Evolutionary conservation across 1,140 invertebrate genomes (phyloP).

Genomic region (Diachasma alloeum): DNA sequence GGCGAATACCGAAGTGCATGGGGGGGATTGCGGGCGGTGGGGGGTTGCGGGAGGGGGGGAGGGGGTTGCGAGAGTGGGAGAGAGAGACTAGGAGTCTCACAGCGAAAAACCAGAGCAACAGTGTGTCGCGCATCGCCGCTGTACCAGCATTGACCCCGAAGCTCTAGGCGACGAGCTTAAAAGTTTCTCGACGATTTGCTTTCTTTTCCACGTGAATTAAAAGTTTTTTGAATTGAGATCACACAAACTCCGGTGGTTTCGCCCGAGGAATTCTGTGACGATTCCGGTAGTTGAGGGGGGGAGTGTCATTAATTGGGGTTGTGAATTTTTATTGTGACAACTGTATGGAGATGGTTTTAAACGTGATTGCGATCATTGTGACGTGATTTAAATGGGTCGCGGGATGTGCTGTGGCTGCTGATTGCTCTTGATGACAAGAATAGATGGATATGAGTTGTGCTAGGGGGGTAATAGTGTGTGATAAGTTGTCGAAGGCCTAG

Average conservation of each 20-base stretch:
- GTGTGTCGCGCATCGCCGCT: slow-evolving; percentile 55
- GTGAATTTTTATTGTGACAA: too few relatives aligned
- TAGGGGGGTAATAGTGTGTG: neutral
- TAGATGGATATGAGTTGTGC: neutral
- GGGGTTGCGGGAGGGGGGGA: neutral
- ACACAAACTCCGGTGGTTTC: neutral
- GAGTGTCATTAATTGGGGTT: too few relatives aligned
- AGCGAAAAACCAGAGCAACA: slow-evolving; percentile 51
- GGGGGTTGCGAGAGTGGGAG: neutral
- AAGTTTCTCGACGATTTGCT: neutral
- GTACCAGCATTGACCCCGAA: slow-evolving; percentile 32
- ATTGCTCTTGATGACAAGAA: neutral
- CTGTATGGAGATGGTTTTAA: too few relatives aligned
- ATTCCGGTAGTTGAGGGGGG: neutral
- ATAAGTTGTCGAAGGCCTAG: neutral
- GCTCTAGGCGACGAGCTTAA: neutral
- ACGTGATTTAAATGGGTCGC: too few relatives aligned
- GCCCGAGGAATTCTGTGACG: neutral
- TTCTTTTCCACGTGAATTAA: neutral
- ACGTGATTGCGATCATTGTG: too few relatives aligned
- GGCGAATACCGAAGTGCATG: slow-evolving; percentile 18
- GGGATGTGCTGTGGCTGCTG: too few relatives aligned
- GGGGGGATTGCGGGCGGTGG: neutral
- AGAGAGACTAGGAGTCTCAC: slow-evolving; percentile 26
- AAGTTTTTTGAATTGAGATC: neutral